Conservation (phyloP, 2,113 vertebrate species). For the Hystrix cristata region DNA sequence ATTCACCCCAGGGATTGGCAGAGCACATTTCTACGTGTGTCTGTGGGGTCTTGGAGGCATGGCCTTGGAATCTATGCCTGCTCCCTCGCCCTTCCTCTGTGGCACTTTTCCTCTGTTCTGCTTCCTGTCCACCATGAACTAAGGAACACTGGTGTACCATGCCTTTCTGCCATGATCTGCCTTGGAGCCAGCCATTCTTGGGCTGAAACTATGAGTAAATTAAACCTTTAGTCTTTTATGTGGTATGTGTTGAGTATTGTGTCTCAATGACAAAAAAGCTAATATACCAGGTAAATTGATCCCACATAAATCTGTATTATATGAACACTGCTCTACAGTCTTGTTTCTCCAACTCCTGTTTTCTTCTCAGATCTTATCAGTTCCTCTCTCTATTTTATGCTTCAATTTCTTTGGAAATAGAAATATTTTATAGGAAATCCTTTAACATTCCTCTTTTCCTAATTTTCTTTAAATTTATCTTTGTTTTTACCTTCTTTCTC, state of each 20-base stretch:
- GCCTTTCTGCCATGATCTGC: no score
- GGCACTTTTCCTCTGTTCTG: not conserved
- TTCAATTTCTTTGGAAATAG: not conserved
- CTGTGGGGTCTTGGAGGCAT: not conserved
- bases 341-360: not conserved
- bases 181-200: no score
- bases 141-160: no score
- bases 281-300: not conserved
- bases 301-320: not conserved
- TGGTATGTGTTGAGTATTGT: not conserved
- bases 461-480: not conserved
- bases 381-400: not conserved
- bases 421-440: not conserved
- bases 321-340: not conserved
- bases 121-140: no score
- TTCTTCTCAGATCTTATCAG: not conserved
- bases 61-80: not conserved
- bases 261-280: not conserved
- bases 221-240: not conserved
- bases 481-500: not conserved
- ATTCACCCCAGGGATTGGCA: no score
- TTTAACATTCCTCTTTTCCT: not conserved
- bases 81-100: not conserved
- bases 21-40: no score
- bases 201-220: no score